phyloP scores from a whole-genome alignment of 2,113 vertebrate species.

The Micromys minutus region DNA sequence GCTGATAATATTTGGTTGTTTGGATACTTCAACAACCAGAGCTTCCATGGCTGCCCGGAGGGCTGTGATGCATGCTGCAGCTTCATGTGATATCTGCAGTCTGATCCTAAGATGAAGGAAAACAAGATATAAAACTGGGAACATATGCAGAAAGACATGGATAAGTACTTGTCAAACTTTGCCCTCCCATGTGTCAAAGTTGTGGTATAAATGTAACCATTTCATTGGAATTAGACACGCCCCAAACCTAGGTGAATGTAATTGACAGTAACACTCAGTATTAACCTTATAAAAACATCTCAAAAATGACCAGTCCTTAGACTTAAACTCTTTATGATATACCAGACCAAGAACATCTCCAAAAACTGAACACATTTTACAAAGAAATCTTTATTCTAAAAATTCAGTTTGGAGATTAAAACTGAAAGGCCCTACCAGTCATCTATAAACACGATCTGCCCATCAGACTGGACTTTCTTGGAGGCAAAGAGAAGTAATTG shows the following conservation, averaged over 20 bases:
- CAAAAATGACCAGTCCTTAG: neutral
- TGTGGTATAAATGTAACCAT: neutral
- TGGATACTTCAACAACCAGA: constrained; percentile 93
- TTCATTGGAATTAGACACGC: neutral
- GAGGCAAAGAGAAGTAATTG: constrained; percentile 96
- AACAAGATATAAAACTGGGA: neutral
- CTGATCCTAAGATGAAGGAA: constrained; percentile 88
- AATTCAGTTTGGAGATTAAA: constrained; percentile 2
- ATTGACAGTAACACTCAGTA: neutral
- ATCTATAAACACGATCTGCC: constrained; percentile 91
- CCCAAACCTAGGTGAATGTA: neutral
- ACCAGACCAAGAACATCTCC: neutral
- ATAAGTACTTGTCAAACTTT: neutral
- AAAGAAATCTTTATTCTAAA: neutral
- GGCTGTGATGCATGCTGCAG: constrained; percentile 88
- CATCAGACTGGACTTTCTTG: constrained; percentile 93
- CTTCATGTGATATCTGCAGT: constrained; percentile 87
- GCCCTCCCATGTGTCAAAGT: neutral
- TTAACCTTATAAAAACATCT: neutral
- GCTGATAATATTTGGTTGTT: constrained; percentile 89
- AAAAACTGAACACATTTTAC: neutral
- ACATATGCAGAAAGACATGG: neutral
- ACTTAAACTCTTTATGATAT: neutral
- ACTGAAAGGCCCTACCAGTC: constrained; percentile 89
- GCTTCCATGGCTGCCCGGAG: constrained; percentile 93